Conservation (phyloP, 2,113 vertebrate species). For the Pelvicachromis taeniatus region DNA sequence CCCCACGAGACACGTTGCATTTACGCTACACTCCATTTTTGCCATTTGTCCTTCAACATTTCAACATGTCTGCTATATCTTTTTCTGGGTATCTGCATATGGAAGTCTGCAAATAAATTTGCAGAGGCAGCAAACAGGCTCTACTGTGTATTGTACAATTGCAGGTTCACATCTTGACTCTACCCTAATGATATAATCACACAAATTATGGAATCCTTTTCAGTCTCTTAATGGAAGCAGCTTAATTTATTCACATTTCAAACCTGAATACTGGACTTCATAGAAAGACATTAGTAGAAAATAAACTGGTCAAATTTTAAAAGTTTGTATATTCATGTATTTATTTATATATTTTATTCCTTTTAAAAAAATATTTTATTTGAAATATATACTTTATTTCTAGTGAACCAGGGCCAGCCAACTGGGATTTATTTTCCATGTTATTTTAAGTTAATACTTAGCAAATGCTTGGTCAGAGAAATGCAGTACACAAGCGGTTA, state of each 20-base stretch:
- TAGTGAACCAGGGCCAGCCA: not conserved
- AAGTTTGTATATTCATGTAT: not conserved
- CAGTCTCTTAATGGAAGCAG: not conserved
- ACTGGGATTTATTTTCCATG: not conserved
- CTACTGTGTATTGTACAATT: not conserved
- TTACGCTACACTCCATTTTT: slow-evolving; percentile 5
- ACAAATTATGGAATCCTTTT: not conserved
- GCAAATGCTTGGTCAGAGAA: not conserved
- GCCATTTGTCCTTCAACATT: slow-evolving; percentile 6
- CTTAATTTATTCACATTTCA: not conserved
- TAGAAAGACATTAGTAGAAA: not conserved
- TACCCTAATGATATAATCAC: slow-evolving; percentile 4
- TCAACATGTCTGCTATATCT: not conserved
- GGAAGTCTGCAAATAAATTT: not conserved
- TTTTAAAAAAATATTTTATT: too few relatives aligned
- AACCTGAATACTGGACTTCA: not conserved
- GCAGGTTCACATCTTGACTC: not conserved
- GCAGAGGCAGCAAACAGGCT: not conserved
- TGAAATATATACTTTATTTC: not conserved
- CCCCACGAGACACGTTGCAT: not conserved
- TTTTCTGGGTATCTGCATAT: not conserved
- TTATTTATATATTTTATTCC: not conserved
- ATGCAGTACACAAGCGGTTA: not conserved
- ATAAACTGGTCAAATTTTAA: not conserved
- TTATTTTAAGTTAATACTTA: not conserved